phyloP scores from a whole-genome alignment of 2,113 vertebrate genomes.

The Uropsilus gracilis region DNA sequence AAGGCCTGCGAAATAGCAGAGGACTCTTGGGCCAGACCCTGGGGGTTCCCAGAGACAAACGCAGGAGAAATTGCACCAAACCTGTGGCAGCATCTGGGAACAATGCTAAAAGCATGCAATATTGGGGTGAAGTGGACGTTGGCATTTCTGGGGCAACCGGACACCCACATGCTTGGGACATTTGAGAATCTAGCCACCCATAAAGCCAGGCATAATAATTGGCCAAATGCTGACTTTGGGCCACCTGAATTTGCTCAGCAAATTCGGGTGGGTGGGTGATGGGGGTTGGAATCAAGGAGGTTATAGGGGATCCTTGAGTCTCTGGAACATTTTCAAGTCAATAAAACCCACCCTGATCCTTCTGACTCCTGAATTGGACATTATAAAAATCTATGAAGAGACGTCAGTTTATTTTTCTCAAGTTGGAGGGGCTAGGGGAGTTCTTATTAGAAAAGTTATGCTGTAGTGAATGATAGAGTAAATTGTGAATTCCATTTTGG shows the following conservation, averaged over 20 bases:
- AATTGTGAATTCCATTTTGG: background rate
- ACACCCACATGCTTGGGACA: background rate
- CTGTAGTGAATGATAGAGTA: background rate
- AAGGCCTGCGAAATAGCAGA: background rate
- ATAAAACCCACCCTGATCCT: background rate
- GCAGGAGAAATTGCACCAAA: background rate
- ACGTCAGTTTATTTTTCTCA: background rate
- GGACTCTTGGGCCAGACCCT: background rate
- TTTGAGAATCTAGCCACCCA: slow-evolving; percentile 26
- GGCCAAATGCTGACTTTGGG: slow-evolving; percentile 16
- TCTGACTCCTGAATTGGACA: background rate
- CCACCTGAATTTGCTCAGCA: background rate
- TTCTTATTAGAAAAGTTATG: background rate
- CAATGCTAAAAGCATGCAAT: too few relatives aligned
- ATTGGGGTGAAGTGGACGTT: background rate
- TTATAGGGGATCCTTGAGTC: background rate
- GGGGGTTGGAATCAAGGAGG: background rate
- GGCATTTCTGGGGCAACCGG: background rate
- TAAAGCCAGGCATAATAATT: background rate
- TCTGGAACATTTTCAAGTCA: background rate
- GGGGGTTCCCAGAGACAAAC: background rate
- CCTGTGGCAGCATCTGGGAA: background rate
- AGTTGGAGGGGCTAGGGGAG: background rate
- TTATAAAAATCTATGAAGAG: background rate
- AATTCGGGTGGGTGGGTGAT: background rate